A percentile compares a stretch with the other conserved stretches of the same genome.
Conservation (phyloP, 1,140 invertebrate genomes). For the Platyscapa corneri region DNA sequence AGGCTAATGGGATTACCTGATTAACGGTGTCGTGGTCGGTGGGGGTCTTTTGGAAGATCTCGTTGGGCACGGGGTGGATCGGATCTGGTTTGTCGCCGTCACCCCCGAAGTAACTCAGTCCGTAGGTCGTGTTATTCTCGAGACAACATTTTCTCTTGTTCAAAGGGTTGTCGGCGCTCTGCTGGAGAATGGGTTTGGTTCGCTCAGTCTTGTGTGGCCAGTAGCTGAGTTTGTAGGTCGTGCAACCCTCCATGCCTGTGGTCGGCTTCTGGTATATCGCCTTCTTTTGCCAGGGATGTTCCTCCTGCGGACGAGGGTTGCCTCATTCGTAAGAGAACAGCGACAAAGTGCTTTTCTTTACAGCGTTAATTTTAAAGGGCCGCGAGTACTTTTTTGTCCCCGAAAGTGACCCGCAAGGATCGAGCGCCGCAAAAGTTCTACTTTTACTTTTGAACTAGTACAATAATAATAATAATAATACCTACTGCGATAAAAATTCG, state of each 20-base stretch:
- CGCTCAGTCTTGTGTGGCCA: conserved; percentile 64
- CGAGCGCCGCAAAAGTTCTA: too few relatives aligned
- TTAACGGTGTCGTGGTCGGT: conserved; percentile 66
- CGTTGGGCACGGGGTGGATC: conserved; percentile 57
- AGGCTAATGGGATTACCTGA: conserved; percentile 53
- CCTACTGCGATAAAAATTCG: too few relatives aligned
- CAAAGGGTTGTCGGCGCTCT: conserved; percentile 60
- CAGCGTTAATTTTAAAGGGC: too few relatives aligned
- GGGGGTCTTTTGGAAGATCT: conserved; percentile 60
- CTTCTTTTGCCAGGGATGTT: conserved; percentile 57
- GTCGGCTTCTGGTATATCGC: conserved; percentile 65
- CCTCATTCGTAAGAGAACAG: too few relatives aligned
- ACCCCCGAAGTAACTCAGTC: conserved; percentile 68
- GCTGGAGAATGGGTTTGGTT: conserved; percentile 54
- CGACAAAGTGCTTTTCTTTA: too few relatives aligned
- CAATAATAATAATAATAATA: too few relatives aligned
- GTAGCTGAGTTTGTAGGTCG: conserved; percentile 77
- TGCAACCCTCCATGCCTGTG: conserved; percentile 71
- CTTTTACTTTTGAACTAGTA: too few relatives aligned
- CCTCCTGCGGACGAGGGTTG: conserved; percentile 52
- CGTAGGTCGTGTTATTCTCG: conserved; percentile 69
- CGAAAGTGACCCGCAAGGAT: too few relatives aligned
- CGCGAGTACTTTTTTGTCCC: too few relatives aligned
- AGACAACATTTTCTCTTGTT: conserved; percentile 60
- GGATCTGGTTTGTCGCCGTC: conserved; percentile 59